phyloP scores from a whole-genome alignment of 2,797 vertebrate species.

The Chloroceryle inda region DNA sequence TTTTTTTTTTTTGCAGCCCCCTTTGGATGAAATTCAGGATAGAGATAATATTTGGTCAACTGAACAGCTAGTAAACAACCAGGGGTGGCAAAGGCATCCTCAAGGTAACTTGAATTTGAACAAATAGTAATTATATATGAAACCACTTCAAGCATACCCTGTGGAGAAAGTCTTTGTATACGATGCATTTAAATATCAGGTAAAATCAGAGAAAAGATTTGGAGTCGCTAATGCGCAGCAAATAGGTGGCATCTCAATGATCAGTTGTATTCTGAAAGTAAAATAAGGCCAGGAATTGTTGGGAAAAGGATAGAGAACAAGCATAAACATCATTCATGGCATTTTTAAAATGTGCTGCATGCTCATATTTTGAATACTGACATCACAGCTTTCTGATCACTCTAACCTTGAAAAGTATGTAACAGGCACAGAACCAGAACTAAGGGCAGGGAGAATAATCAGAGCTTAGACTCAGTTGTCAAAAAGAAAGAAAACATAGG shows the following conservation, averaged over 20 bases:
- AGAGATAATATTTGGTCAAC: not conserved
- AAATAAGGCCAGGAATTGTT: not conserved
- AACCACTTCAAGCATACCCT: not conserved
- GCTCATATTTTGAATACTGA: fast-evolving
- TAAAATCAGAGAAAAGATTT: not conserved
- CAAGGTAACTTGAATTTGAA: not conserved
- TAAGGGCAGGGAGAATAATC: not conserved
- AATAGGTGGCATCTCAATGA: not conserved
- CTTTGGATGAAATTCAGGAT: not conserved
- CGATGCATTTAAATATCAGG: not conserved
- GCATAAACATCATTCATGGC: fast-evolving
- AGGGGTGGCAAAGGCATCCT: not conserved
- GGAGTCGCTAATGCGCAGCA: not conserved
- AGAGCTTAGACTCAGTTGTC: not conserved
- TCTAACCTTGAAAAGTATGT: not conserved
- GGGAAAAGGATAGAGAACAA: not conserved
- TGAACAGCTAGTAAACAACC: not conserved
- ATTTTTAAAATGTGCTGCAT: not conserved
- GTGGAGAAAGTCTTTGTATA: too few relatives aligned
- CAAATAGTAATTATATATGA: not conserved
- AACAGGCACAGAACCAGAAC: fast-evolving
- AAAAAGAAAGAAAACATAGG: not conserved
- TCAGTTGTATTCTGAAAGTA: not conserved
- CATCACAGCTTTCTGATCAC: not conserved
- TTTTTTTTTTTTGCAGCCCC: not conserved